These are phyloP conservation scores for Gracilinanus agilis DNA, from an alignment of 2,113 vertebrate species.

Conservation along the genomic window DNA sequence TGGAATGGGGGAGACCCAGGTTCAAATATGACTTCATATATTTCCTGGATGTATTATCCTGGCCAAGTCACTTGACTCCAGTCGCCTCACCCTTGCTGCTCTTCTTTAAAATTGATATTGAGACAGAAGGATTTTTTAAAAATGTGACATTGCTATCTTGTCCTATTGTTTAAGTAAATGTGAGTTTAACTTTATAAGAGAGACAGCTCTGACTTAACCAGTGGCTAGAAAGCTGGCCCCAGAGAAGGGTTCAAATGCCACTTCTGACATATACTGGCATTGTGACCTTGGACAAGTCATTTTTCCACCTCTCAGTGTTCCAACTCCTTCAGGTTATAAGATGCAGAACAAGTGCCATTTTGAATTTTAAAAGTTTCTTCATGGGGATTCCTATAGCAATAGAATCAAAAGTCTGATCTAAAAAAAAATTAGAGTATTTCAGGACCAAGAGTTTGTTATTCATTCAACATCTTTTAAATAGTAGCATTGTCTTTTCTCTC, in stretches of 20 bases:
- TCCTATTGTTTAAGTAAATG: background rate
- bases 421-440: background rate
- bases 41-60: too few relatives aligned
- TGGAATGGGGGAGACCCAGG: too few relatives aligned
- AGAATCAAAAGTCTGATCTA: background rate
- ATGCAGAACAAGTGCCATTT: background rate
- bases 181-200: background rate
- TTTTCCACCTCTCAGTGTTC: background rate
- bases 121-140: too few relatives aligned
- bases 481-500: background rate
- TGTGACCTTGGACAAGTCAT: background rate
- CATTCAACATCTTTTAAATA: background rate
- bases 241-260: background rate
- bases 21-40: too few relatives aligned
- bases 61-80: too few relatives aligned
- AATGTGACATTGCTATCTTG: background rate
- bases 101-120: too few relatives aligned
- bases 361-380: background rate
- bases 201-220: conserved; percentile 11
- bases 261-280: background rate
- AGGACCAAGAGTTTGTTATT: background rate
- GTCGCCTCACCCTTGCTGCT: too few relatives aligned
- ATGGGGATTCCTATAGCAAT: background rate
- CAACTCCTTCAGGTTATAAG: background rate
- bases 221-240: background rate